phyloP scores from a whole-genome alignment of 2,113 vertebrate genomes.

The Gopherus evgoodei region DNA sequence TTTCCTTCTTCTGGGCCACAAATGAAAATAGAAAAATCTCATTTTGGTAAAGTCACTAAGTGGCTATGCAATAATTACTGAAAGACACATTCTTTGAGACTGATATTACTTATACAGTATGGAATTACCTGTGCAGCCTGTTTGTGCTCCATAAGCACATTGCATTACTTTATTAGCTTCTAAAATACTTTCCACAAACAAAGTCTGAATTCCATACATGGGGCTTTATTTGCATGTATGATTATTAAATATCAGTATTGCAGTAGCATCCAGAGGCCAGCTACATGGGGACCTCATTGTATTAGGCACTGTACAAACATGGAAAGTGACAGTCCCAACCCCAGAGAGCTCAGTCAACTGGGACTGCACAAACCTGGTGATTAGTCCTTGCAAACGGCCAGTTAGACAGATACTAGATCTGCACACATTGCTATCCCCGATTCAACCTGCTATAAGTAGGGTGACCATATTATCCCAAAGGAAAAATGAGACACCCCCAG shows the following conservation, averaged over 20 bases:
- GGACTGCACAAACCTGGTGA: neutral
- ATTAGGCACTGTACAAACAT: neutral
- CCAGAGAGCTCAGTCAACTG: fast-evolving
- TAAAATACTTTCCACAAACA: neutral
- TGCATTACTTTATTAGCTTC: neutral
- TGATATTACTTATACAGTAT: neutral
- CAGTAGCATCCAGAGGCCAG: neutral
- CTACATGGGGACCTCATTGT: neutral
- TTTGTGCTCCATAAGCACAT: neutral
- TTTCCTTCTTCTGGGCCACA: neutral
- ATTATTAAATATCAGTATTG: neutral
- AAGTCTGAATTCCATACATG: neutral
- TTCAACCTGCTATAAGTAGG: neutral
- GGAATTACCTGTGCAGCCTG: neutral
- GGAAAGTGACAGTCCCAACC: neutral
- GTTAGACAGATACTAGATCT: neutral
- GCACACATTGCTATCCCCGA: neutral
- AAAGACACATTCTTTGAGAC: neutral
- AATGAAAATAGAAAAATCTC: neutral
- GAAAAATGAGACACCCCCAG: too few relatives aligned
- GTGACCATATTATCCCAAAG: too few relatives aligned
- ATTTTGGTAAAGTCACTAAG: neutral
- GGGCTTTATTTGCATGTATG: neutral
- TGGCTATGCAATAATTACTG: neutral
- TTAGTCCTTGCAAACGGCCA: neutral